Base-by-base conservation (phyloP, 2,113 vertebrate species). In the Silurus meridionalis region DNA sequence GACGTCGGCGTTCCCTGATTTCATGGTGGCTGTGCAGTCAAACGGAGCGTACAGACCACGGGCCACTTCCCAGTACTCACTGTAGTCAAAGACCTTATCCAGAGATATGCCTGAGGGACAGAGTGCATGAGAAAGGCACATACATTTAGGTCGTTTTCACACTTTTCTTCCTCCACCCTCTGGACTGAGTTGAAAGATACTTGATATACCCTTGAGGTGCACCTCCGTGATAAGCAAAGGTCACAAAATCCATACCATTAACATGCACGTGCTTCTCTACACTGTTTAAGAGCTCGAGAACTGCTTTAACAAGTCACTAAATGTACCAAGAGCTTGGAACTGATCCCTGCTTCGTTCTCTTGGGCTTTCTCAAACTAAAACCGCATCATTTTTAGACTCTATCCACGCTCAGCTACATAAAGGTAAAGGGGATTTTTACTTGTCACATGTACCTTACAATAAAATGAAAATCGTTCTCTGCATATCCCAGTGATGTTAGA, bases 1-100 rank as follows among this genome's bases (percentile, higher is more conserved):
- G 46, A 99, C 97, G 0, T 99, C 98, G 0, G 98, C 96, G 74
- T 99, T 99, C 80, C 98, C 98, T 0, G 97, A 98, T 88, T 99
- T 99, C 98, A 99, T 99, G 93, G 98, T 99, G 92, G 98, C 97
- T 0, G 98, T 99, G 95, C 98, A 99, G 95, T 99, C 98, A 10
- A 99, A 99, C 0, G 97, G 95, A 2, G 98, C 95, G 0, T 99
- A 99, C 46, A 98, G 95, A 0, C 95, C 97, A 61, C 98, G 95
- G 2, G 97, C 92, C 37, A 96, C 96, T 90, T 99, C 98, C 98
- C 98, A 99, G 91, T 98, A 99, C 87, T 99, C 97, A 1, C 96
- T 98, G 95, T 99, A 99, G 94, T 99, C 98, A 28, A 96, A 99
- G 14, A 99, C 97, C 6, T 94, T 94, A 90, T 99, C 96, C 94